phyloP scores from a whole-genome alignment of 1,140 invertebrate species.

The Drosophila kepulauana region DNA sequence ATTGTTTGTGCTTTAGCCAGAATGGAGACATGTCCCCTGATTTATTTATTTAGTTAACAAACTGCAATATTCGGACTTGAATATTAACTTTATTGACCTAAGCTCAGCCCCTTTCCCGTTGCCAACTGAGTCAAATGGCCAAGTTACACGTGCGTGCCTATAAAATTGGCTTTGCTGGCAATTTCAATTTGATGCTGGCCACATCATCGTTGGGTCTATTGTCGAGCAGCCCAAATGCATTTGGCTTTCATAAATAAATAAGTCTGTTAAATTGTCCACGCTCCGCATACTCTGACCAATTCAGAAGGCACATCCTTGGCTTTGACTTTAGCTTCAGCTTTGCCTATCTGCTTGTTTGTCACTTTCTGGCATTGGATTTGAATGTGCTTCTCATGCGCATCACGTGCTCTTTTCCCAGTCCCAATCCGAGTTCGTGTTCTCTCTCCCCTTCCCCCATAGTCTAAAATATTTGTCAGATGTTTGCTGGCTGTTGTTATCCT shows the following conservation, averaged over 20 bases:
- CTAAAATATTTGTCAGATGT: constrained; percentile 50
- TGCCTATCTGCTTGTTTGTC: constrained; percentile 58
- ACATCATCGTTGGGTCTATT: constrained; percentile 45
- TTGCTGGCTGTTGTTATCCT: constrained; percentile 16
- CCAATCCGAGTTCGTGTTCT: background rate
- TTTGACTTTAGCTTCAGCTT: constrained; percentile 9
- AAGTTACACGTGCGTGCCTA: constrained; percentile 53
- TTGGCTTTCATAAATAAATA: constrained; percentile 78
- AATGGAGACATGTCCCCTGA: background rate
- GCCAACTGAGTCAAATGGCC: constrained; percentile 13
- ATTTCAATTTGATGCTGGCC: constrained; percentile 71
- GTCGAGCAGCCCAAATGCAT: constrained; percentile 63
- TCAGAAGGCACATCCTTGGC: constrained; percentile 3
- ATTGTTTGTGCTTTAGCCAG: background rate
- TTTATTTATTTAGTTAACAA: constrained; percentile 31
- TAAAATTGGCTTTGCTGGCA: constrained; percentile 56
- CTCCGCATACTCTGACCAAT: constrained; percentile 22
- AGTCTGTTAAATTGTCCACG: constrained; percentile 72
- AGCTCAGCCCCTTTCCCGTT: background rate
- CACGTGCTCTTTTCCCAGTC: constrained; percentile 48
- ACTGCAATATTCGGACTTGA: constrained; percentile 18
- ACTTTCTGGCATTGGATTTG: constrained; percentile 65
- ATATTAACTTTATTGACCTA: constrained; percentile 31
- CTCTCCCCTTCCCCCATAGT: background rate
- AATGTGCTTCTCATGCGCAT: constrained; percentile 67